Evolutionary conservation across 2,113 vertebrate genomes (phyloP), one percentile per base, ranked within the genome.

Genomic region (Ptychochromis oligacanthus): DNA sequence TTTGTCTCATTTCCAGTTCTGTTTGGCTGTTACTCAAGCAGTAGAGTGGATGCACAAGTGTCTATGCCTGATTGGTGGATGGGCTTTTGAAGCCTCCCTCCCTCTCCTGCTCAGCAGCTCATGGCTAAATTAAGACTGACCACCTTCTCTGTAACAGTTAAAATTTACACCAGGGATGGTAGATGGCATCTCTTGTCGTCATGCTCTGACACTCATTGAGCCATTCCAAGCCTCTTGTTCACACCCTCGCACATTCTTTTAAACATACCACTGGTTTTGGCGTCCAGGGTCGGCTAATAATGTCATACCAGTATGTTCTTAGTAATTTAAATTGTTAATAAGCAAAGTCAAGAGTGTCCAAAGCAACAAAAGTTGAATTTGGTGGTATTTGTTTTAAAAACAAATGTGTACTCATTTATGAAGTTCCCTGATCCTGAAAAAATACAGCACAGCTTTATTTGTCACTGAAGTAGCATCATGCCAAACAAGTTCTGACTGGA

Each of bases 21-120:
- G 55, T 74, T 82, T 83, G 62, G 77, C 43, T 6, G 57, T 82
- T 55, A 77, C 26, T 84, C 34, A 14, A 61, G 64, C 43, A 10
- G 22, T 75, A n/a, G 61, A 58, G 81, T 79, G 75, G 74, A 82
- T 83, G 74, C 59, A 84, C 87, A 91, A 83, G 92, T 91, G 91
- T 93, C 87, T 62, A 6, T 75, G 81, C 61, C 82, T 87, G 87
- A 92, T 92, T 90, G 92, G 90, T 89, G 49, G 81, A 81, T 52
- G 59, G 36, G 49, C 59, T 74, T 79, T 78, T 67, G 26, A 85
- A 65, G 13, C 81, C 20, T 13, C 55, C 20, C 18, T 20, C 28
- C 38, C 59, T 43, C 65, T 59, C 28, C 57, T 36, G 56, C 31
- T 85, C 54, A 57, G 64, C 57, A 40, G 78, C 84, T 87, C 84